Percentiles rank a stretch among this genome's conserved stretches.
phyloP scores from a whole-genome alignment of 2,797 vertebrate species.

The Lepus oiostolus region DNA sequence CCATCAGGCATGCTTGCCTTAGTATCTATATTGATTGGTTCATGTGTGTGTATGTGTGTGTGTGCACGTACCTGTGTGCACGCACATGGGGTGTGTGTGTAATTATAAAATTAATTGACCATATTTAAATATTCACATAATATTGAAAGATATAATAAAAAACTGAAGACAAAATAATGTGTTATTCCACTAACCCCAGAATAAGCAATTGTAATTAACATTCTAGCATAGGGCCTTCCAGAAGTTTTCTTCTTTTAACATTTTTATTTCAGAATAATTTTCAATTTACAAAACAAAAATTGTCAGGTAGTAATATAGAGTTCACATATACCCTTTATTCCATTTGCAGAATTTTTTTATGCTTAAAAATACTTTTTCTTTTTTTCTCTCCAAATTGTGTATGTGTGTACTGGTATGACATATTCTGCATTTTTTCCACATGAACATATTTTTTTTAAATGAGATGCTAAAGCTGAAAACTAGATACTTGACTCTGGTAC shows the following conservation, averaged over 20 bases:
- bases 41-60: not conserved
- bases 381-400: constrained; percentile 39
- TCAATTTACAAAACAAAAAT: too few relatives aligned
- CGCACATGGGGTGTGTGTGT: not conserved
- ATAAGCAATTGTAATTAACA: constrained; percentile 1
- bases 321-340: too few relatives aligned
- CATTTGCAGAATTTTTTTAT: constrained; percentile 33
- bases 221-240: constrained; percentile 28
- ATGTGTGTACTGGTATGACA: not conserved
- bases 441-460: constrained; percentile 42
- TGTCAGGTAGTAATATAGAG: too few relatives aligned
- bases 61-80: too few relatives aligned
- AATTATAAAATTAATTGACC: constrained; percentile 52
- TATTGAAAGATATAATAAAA: constrained; percentile 42
- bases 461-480: constrained; percentile 31
- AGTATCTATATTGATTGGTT: not conserved
- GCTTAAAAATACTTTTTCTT: constrained; percentile 47
- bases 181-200: not conserved
- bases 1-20: constrained; percentile 22
- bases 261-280: too few relatives aligned
- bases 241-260: not conserved
- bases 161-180: constrained; percentile 57
- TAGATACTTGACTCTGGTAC: constrained; percentile 37
- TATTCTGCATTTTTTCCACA: constrained; percentile 35
- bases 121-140: constrained; percentile 38